Conservation (phyloP, 2,113 vertebrate genomes). For the Xiphophorus hellerii region DNA sequence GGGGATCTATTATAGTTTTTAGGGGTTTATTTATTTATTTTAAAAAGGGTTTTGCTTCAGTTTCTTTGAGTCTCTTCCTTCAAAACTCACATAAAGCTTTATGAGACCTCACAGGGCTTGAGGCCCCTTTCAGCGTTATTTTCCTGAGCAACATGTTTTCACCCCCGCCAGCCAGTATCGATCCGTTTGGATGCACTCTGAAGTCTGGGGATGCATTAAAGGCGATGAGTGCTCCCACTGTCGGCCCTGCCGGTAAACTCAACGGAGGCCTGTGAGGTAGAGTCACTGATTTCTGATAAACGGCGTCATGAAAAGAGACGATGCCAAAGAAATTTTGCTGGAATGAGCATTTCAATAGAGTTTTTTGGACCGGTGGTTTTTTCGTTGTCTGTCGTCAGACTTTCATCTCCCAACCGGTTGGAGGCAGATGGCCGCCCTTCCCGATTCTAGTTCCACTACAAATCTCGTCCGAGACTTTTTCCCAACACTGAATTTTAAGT, state of each 20-base stretch:
- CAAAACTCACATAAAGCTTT: not conserved
- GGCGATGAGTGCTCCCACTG: slow-evolving; percentile 24
- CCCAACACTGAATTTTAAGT: not conserved
- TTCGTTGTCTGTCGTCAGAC: not conserved
- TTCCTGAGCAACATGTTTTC: slow-evolving; percentile 27
- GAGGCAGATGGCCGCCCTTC: not conserved
- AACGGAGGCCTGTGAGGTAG: slow-evolving; percentile 5
- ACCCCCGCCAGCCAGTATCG: slow-evolving; percentile 35
- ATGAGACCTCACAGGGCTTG: not conserved
- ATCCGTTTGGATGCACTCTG: slow-evolving; percentile 36
- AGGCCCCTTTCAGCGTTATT: slow-evolving; percentile 17
- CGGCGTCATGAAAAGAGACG: not conserved
- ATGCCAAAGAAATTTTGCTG: not conserved
- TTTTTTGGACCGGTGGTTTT: not conserved
- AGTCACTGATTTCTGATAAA: slow-evolving; percentile 20
- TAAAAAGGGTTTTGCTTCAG: too few species aligned
- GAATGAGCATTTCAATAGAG: not conserved
- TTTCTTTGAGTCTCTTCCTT: too few species aligned
- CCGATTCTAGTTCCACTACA: not conserved
- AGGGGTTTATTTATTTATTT: too few species aligned
- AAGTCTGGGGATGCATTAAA: slow-evolving; percentile 54
- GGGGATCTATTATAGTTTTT: too few species aligned
- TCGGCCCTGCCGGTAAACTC: slow-evolving; percentile 6
- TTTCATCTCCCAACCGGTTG: too few species aligned
- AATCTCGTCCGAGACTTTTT: not conserved